Conservation (phyloP, 2,113 vertebrate species). For the Fregata magnificens region DNA sequence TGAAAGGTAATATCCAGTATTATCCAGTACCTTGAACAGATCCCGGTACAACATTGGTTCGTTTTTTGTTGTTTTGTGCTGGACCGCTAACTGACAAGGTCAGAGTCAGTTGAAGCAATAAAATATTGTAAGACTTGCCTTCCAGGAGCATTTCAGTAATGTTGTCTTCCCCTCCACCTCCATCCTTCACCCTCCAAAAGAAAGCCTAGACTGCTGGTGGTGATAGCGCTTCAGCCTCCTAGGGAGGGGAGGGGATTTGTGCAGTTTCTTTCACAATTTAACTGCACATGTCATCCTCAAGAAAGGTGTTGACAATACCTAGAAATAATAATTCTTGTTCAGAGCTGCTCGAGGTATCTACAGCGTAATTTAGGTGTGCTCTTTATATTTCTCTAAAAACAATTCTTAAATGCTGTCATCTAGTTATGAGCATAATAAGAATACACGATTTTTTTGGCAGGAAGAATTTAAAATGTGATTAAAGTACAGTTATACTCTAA, state of each 20-base stretch:
- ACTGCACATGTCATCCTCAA: not conserved
- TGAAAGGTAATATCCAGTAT: not conserved
- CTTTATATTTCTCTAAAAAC: not conserved
- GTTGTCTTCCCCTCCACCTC: not conserved
- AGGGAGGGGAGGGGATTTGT: not conserved
- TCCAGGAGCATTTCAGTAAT: not conserved
- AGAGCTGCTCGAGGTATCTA: not conserved
- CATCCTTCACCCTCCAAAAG: not conserved
- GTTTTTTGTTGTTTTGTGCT: not conserved
- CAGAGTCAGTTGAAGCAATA: not conserved
- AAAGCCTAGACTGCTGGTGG: not conserved
- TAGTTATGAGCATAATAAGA: not conserved
- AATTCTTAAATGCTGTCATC: conserved; percentile 12
- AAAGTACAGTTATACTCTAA: not conserved
- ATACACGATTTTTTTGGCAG: not conserved
- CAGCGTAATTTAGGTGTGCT: not conserved
- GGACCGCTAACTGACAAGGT: not conserved
- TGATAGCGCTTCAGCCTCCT: not conserved
- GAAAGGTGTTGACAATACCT: not conserved
- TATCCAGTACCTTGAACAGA: not conserved
- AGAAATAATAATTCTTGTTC: not conserved
- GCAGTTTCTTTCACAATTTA: not conserved
- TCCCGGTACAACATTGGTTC: rapidly evolving
- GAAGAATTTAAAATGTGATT: conserved; percentile 30
- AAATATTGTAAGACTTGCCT: not conserved